Evolutionary conservation across 1,140 invertebrate genomes (phyloP).

Genomic region (Hylyphantes graminicola): DNA sequence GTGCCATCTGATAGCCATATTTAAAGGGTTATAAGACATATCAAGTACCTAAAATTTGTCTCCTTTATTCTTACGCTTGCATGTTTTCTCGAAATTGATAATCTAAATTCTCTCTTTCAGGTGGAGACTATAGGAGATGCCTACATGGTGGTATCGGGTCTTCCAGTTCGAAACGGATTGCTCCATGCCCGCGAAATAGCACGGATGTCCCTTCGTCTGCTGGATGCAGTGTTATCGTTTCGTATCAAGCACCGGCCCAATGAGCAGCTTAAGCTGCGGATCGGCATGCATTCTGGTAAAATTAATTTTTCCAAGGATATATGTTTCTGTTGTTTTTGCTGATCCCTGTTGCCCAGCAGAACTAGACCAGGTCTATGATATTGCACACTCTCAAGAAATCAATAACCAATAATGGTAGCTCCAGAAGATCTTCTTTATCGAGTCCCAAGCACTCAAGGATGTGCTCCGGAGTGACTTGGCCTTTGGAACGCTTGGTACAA

Average conservation of each 20-base stretch:
- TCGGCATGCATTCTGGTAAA: constrained; percentile 93
- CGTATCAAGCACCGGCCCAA: constrained; percentile 91
- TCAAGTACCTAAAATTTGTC: too few relatives aligned
- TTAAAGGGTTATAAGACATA: too few relatives aligned
- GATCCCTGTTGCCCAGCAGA: too few relatives aligned
- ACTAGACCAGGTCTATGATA: too few relatives aligned
- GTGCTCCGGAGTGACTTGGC: too few relatives aligned
- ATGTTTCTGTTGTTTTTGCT: not conserved
- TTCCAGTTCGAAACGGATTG: constrained; percentile 89
- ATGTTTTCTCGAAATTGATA: too few relatives aligned
- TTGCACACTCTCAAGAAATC: too few relatives aligned
- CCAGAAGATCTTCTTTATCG: too few relatives aligned
- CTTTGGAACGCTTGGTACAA: not conserved
- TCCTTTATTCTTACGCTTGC: too few relatives aligned
- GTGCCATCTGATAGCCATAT: too few relatives aligned
- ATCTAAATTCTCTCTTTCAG: constrained; percentile 70
- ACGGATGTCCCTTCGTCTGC: constrained; percentile 92
- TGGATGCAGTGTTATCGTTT: constrained; percentile 89
- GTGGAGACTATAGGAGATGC: constrained; percentile 97
- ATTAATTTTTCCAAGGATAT: not conserved
- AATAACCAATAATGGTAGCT: too few relatives aligned
- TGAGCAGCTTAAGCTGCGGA: constrained; percentile 90
- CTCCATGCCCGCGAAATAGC: constrained; percentile 95
- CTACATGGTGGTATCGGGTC: constrained; percentile 89
- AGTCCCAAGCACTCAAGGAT: too few relatives aligned